phyloP scores from a whole-genome alignment of 2,113 vertebrate species.

The Pachypanchax playfairii region DNA sequence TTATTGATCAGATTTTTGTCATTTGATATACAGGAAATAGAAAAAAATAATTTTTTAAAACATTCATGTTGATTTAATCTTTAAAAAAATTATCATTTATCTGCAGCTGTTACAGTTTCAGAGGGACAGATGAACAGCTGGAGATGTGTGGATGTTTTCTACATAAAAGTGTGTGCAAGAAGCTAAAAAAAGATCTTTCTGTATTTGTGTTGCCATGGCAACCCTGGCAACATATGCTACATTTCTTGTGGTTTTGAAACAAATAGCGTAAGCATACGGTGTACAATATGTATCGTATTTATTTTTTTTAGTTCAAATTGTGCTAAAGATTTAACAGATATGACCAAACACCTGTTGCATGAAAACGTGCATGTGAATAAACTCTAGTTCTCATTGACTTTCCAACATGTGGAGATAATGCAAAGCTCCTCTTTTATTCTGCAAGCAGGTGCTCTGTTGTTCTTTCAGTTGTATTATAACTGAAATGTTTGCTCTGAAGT shows the following conservation, averaged over 20 bases:
- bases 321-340: neutral
- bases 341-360: neutral
- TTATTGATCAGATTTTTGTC: no score
- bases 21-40: neutral
- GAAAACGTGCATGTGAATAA: neutral
- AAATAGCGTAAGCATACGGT: no score
- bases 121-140: neutral
- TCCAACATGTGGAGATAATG: neutral
- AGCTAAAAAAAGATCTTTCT: constrained; percentile 48
- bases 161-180: constrained; percentile 17
- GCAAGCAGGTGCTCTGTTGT: constrained; percentile 28
- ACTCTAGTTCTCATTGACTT: constrained; percentile 3
- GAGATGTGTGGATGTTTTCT: constrained; percentile 13
- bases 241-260: constrained; percentile 18
- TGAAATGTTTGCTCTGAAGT: neutral
- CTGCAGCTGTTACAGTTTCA: constrained; percentile 1
- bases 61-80: neutral
- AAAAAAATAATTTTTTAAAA: neutral
- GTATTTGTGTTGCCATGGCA: constrained; percentile 57
- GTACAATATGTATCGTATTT: no score
- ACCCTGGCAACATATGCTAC: constrained; percentile 42
- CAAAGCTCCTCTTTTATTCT: constrained; percentile 4
- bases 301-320: no score
- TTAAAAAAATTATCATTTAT: neutral
- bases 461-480: constrained; percentile 6